A percentile compares a stretch with the other conserved stretches of the same genome.
These are phyloP conservation scores for Lampris megalopsis DNA, from an alignment of 2,113 vertebrate species.

Conservation along the genomic window DNA sequence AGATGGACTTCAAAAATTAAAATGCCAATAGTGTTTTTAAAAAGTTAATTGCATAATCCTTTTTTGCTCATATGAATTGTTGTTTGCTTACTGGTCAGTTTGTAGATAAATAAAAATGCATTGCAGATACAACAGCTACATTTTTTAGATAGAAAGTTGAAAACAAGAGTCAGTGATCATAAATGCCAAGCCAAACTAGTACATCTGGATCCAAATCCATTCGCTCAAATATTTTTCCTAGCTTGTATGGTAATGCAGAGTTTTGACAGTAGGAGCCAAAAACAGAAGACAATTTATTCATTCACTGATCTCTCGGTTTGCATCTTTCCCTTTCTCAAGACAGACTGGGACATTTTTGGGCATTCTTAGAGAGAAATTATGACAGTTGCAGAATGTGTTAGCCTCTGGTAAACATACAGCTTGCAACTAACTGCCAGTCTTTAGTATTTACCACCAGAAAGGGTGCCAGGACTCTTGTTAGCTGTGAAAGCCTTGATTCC, in stretches of 20 bases:
- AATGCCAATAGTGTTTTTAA: not conserved
- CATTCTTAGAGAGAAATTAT: not conserved
- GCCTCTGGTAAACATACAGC: conserved; percentile 34
- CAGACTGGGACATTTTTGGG: not conserved
- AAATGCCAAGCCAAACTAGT: not conserved
- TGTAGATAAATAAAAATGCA: conserved; percentile 43
- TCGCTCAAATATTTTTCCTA: not conserved
- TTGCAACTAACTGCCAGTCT: conserved; percentile 3
- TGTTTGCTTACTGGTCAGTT: conserved; percentile 17
- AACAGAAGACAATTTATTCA: not conserved
- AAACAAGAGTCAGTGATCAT: conserved; percentile 9
- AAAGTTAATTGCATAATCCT: conserved; percentile 51
- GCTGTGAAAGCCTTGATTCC: conserved; percentile 58
- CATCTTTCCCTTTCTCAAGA: not conserved
- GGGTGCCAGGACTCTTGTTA: conserved; percentile 35
- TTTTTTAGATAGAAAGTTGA: conserved; percentile 31
- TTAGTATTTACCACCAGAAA: conserved; percentile 39
- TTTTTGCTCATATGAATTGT: conserved; percentile 25
- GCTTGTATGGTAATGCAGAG: not conserved
- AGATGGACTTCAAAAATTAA: not conserved
- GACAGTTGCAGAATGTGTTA: not conserved
- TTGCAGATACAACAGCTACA: conserved; percentile 30
- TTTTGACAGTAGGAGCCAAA: not conserved
- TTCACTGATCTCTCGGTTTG: not conserved
- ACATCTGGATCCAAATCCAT: conserved; percentile 14